These are phyloP conservation scores for Corythornis madagascariensis DNA, from an alignment of 2,113 vertebrate species.

Conservation along the genomic window DNA sequence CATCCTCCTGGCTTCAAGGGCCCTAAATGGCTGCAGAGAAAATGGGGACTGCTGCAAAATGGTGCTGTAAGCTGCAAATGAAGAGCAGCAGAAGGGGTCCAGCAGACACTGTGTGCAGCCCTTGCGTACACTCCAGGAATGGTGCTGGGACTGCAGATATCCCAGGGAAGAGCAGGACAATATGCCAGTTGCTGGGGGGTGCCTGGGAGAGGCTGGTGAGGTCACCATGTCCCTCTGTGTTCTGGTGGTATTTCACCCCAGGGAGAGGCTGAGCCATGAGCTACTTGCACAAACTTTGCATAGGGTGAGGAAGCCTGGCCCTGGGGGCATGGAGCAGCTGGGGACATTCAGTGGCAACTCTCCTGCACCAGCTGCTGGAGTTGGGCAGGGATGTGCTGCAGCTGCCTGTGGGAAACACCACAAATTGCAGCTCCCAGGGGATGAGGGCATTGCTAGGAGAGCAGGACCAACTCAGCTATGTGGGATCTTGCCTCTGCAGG, in stretches of 20 bases:
- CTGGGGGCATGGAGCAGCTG: neutral
- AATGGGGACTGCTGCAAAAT: neutral
- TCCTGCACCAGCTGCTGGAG: neutral
- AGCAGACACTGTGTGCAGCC: neutral
- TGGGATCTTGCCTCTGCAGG: rapidly evolving
- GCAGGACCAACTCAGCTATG: rapidly evolving
- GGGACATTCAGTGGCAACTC: neutral
- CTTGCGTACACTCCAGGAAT: rapidly evolving
- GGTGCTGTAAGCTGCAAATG: neutral
- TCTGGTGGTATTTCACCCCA: neutral
- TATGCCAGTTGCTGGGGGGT: rapidly evolving
- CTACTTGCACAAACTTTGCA: slow-evolving; percentile 15
- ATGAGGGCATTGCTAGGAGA: neutral
- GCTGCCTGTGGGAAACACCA: neutral
- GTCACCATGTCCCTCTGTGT: neutral
- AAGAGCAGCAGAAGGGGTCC: neutral
- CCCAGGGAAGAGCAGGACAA: rapidly evolving
- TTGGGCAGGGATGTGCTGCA: neutral
- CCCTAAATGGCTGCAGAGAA: neutral
- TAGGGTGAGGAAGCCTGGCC: neutral
- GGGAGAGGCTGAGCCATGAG: neutral
- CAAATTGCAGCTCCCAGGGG: neutral
- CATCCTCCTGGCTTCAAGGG: neutral
- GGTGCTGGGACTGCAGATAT: neutral
- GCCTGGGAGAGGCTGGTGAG: neutral